phyloP scores from a whole-genome alignment of 2,888 invertebrate genomes.

The Pristionchus maxplancki region DNA sequence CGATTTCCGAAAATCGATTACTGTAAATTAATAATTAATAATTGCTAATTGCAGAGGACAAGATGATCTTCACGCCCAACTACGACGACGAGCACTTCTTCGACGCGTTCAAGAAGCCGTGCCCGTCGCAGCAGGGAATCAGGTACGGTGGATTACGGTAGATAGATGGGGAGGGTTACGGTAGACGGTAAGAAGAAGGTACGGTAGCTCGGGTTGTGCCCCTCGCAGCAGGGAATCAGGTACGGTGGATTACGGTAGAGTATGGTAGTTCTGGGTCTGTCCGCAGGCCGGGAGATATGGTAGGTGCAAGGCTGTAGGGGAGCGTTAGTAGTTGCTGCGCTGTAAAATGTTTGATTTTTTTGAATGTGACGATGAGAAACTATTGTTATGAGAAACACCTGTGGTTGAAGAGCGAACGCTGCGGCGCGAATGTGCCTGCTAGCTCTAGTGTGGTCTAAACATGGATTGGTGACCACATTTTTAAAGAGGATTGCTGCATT shows the following conservation, averaged over 20 bases:
- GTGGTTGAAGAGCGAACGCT: background rate
- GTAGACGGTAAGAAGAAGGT: background rate
- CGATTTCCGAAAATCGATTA: background rate
- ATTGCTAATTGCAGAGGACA: constrained; percentile 43
- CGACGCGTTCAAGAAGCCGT: constrained; percentile 52
- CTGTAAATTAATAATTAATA: background rate
- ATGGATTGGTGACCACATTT: no score
- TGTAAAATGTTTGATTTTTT: background rate
- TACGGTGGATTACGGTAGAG: background rate
- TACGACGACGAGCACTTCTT: constrained; percentile 53
- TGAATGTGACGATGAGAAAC: background rate
- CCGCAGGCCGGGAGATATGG: no score
- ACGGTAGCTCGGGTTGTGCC: background rate
- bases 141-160: constrained; percentile 36
- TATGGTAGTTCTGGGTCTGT: no score
- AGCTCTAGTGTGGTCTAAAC: no score
- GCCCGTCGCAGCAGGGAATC: constrained; percentile 2
- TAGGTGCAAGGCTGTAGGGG: background rate
- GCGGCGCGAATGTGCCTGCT: background rate
- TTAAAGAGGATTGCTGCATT: no score
- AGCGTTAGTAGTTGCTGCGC: background rate
- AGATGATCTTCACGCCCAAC: constrained; percentile 51
- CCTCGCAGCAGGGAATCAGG: no score
- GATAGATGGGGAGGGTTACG: background rate
- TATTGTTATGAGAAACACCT: background rate